phyloP scores from a whole-genome alignment of 2,113 vertebrate genomes.

The Menura novaehollandiae region DNA sequence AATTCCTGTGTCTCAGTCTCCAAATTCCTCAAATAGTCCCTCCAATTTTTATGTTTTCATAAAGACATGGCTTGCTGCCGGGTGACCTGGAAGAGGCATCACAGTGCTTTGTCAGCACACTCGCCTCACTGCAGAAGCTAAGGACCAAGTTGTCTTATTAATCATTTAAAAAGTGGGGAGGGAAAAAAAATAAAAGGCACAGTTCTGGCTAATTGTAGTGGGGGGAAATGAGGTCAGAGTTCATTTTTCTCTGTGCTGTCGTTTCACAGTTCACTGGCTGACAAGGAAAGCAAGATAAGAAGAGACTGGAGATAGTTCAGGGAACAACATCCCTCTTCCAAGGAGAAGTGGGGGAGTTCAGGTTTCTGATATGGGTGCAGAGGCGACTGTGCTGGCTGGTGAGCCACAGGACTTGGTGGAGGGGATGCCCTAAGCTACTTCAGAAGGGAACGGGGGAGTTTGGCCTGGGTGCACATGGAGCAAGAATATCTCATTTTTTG shows the following conservation, averaged over 20 bases:
- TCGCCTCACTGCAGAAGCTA: conserved; percentile 39
- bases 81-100: conserved; percentile 64
- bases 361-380: not conserved
- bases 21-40: conserved; percentile 67
- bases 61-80: conserved; percentile 61
- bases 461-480: not conserved
- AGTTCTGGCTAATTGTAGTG: conserved; percentile 34
- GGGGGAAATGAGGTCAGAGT: conserved; percentile 29
- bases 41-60: conserved; percentile 68
- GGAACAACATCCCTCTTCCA: not conserved
- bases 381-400: not conserved
- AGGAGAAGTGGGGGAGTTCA: conserved; percentile 23
- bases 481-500: not conserved
- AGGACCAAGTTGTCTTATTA: conserved; percentile 60
- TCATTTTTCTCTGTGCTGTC: conserved; percentile 17
- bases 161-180: conserved; percentile 56
- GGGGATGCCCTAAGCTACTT: not conserved
- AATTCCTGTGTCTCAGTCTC: conserved; percentile 48
- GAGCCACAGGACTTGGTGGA: not conserved
- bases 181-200: conserved; percentile 23
- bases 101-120: conserved; percentile 63
- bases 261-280: conserved; percentile 46
- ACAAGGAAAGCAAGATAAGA: conserved; percentile 52
- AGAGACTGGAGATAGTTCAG: conserved; percentile 24
- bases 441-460: not conserved